These are phyloP conservation scores for Vimba vimba DNA, from an alignment of 2,113 vertebrate species.

Conservation along the genomic window DNA sequence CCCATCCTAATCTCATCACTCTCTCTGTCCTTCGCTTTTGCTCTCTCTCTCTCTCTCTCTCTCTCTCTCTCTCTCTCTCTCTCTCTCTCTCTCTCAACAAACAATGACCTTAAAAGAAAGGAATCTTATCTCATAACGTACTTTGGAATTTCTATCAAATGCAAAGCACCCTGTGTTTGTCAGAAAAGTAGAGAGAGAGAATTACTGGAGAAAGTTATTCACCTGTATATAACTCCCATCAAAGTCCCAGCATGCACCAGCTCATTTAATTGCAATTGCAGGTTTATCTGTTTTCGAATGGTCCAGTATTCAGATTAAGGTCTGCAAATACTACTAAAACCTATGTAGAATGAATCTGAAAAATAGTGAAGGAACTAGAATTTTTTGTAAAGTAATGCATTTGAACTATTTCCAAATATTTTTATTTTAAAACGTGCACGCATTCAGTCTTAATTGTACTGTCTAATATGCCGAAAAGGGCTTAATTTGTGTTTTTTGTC, in stretches of 20 bases:
- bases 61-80: constrained; percentile 26
- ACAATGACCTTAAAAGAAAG: constrained; percentile 69
- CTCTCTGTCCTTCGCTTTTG: constrained; percentile 27
- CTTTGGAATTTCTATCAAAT: constrained; percentile 69
- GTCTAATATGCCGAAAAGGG: background rate
- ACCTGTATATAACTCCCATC: constrained; percentile 16
- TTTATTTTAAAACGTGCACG: background rate
- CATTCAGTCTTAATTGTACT: background rate
- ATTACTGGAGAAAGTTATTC: background rate
- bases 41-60: constrained; percentile 35
- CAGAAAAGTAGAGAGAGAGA: background rate
- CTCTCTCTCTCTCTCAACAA: no score
- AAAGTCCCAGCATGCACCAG: background rate
- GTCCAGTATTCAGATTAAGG: no score
- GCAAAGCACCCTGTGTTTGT: constrained; percentile 64
- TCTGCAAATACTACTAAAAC: background rate
- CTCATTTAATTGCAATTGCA: background rate
- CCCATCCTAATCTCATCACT: constrained; percentile 33
- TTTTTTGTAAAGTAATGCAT: background rate
- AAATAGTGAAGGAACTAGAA: background rate
- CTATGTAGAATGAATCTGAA: background rate
- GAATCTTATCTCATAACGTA: constrained; percentile 74
- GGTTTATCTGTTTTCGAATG: background rate
- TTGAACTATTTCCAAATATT: background rate
- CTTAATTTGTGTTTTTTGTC: background rate